Evolutionary conservation across 2,113 vertebrate species (phyloP), one percentile per base, ranked within the genome.

Genomic region (Hemicordylus capensis): DNA sequence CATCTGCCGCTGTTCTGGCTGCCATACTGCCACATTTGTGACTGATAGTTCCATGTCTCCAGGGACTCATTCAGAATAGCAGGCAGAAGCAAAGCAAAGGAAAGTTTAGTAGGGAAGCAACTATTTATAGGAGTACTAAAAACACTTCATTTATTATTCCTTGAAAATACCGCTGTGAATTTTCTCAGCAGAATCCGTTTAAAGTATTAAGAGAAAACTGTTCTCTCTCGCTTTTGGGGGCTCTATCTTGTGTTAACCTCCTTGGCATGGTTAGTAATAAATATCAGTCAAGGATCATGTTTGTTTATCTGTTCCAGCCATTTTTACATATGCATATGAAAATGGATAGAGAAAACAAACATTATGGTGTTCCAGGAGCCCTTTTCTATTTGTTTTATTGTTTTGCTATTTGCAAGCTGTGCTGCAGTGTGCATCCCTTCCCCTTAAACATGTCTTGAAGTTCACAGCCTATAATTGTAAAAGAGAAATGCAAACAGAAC

Each of bases 91-190:
- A 74, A 81, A 58, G 81, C 78, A 81, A 86, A 76, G 70, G 51
- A 76, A 67, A 76, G 39, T 59, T 76, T 87, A 76, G 61, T 58
- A 76, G 31, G 26, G n/a, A 59, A 46, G 28, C 44, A 51, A 39
- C 34, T 77, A 76, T 82, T 82, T 82, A 70, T 87, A 59, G 74
- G 64, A 31, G 19, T 64, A 51, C 44, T 77, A 83, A 81, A 83
- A 77, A 70, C 64, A 70, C 42, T 48, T 82, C 51, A 72, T 77
- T 51, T 82, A 70, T 61, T 77, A 77, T 69, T 70, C 64, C 42
- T 77, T 70, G 12, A 69, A 82, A 77, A 82, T 12, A 77, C 26
- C 54, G 24, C 66, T 70, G 63, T 70, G 54, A 37, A 48, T 51
- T 76, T 77, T 70, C 79, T 87, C 54, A 82, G 80, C 79, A 87